Conservation (phyloP, 1,140 invertebrate species). For the Drosophila persimilis region DNA sequence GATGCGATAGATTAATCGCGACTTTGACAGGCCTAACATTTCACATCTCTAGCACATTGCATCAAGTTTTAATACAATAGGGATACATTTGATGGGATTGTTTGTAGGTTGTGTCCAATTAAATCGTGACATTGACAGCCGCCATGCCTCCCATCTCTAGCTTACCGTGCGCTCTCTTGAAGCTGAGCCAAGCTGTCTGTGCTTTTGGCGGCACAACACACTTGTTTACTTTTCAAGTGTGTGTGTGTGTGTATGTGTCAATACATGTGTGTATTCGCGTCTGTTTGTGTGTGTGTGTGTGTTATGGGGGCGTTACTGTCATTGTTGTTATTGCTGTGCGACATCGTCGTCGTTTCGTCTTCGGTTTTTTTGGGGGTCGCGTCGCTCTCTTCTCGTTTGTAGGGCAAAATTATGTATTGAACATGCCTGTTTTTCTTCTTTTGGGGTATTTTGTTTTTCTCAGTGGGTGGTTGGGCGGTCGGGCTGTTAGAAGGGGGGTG, state of each 20-base stretch:
- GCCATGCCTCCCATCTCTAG: slow-evolving; percentile 25
- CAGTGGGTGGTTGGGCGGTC: neutral
- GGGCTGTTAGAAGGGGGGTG: neutral
- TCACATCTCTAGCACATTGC: too few relatives aligned
- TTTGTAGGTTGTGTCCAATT: slow-evolving; percentile 26
- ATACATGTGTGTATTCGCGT: neutral
- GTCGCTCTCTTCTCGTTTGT: slow-evolving; percentile 69
- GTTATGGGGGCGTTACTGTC: slow-evolving; percentile 70
- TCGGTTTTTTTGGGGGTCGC: slow-evolving; percentile 54
- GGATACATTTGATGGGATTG: too few relatives aligned
- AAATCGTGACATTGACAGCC: slow-evolving; percentile 6
- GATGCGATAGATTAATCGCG: too few relatives aligned
- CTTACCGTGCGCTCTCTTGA: slow-evolving; percentile 43
- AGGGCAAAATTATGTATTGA: slow-evolving; percentile 82
- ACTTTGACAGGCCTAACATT: too few relatives aligned
- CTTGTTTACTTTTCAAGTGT: slow-evolving; percentile 68
- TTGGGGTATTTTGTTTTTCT: slow-evolving; percentile 5
- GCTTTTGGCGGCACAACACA: slow-evolving; percentile 75
- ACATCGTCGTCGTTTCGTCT: slow-evolving; percentile 51
- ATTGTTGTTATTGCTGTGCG: slow-evolving; percentile 66
- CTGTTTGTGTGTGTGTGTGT: slow-evolving; percentile 19
- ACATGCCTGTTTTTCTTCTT: slow-evolving; percentile 59
- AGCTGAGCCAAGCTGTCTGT: slow-evolving; percentile 75
- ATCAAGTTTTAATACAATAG: too few relatives aligned
- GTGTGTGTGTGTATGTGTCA: neutral